These are phyloP conservation scores for Odontocolon sp. DNA, from an alignment of 2,888 invertebrate species.

Conservation along the genomic window DNA sequence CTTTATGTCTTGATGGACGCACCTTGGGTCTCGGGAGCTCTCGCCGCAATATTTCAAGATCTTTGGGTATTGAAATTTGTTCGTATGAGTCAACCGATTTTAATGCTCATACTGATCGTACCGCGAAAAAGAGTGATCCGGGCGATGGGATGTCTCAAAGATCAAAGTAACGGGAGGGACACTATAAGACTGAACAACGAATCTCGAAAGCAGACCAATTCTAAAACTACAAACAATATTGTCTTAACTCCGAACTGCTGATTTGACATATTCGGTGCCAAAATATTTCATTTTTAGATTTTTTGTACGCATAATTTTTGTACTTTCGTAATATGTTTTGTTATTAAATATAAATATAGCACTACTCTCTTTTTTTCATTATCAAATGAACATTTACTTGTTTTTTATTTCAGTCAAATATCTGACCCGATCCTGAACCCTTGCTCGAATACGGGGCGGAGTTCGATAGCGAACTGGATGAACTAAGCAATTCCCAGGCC, in stretches of 20 bases:
- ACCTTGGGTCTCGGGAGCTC: slow-evolving; percentile 70
- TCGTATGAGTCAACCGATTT: slow-evolving; percentile 71
- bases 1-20: slow-evolving; percentile 72
- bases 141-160: slow-evolving; percentile 45
- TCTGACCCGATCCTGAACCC: slow-evolving; percentile 8
- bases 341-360: background rate
- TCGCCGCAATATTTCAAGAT: slow-evolving; percentile 69
- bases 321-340: background rate
- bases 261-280: background rate
- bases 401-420: slow-evolving; percentile 2
- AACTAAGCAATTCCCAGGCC: slow-evolving; percentile 70
- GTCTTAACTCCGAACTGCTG: background rate
- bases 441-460: slow-evolving; percentile 22
- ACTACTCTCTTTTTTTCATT: background rate
- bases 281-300: background rate
- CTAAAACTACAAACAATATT: background rate
- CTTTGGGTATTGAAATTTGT: slow-evolving; percentile 74
- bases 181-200: background rate
- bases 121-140: slow-evolving; percentile 64
- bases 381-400: background rate
- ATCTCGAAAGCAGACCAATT: background rate
- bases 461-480: slow-evolving; percentile 64
- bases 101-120: slow-evolving; percentile 70
- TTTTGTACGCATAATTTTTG: background rate
- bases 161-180: background rate